Evolutionary conservation across 2,888 invertebrate genomes (phyloP), one percentile per base, ranked within the genome.

Genomic region (Antitype chi): DNA sequence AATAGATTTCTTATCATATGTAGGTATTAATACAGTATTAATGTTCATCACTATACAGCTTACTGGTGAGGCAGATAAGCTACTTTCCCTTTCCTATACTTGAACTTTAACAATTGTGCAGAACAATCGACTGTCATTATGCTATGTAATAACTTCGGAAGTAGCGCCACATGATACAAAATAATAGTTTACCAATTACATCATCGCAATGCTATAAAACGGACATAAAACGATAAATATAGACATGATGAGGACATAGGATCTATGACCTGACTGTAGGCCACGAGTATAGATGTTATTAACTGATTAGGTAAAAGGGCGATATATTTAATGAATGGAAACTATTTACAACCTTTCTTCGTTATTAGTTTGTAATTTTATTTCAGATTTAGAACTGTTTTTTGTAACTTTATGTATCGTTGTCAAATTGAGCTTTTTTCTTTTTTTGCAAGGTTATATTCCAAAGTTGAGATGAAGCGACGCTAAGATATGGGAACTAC

Each of bases 181-280:
- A 43, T 74, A 71, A 68, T 60, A 59, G 68, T 64, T 73, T 68
- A 49, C 64, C 62, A 70, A 67, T 83, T 83, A 83, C 83, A 78
- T 83, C 82, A 85, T 67, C 72, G 59, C 52, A 25, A 60, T 63
- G 55, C 25, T 62, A 69, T 74, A 62, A 84, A 78, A 72, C 60
- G 66, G 63, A 68, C 70, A 64, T 81, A 66, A 71, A 85, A 57
- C 20, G 74, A 74, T 78, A 84, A 84, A 84, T 82, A 74, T 82
- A 84, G 83, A 74, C 28, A 66, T 82, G 83, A 69, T 81, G 85
- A 84, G 82, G 74, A 84, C 83, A 66, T 66, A 71, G 75, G 85
- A 83, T 84, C 82, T 85, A 85, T 78, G 82, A 85, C 82, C 83
- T 66, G 66, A 60, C 74, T 78, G 70, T 71, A n/a, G 66, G 43